Percentiles rank a stretch among this genome's conserved stretches.
Conservation (phyloP, 2,797 vertebrate genomes). For the Chelon labrosus region DNA sequence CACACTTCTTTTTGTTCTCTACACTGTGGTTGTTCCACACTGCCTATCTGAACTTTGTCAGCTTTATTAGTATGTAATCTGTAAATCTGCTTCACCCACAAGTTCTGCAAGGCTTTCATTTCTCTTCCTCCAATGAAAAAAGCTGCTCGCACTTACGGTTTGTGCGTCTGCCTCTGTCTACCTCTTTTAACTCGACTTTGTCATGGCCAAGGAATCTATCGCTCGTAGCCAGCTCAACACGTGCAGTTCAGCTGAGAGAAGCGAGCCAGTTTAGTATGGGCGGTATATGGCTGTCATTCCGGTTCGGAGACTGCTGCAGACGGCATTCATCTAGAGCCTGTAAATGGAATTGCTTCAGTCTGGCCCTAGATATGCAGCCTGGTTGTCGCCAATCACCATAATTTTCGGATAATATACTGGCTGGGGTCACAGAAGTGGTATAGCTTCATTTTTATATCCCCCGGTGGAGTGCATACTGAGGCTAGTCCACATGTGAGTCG, state of each 20-base stretch:
- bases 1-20: background rate
- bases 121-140: slow-evolving; percentile 27
- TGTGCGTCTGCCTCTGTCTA: slow-evolving; percentile 31
- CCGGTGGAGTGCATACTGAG: background rate
- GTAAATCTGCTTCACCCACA: slow-evolving; percentile 30
- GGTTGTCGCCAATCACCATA: slow-evolving; percentile 18
- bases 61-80: slow-evolving; percentile 37
- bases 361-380: slow-evolving; percentile 9
- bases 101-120: slow-evolving; percentile 24
- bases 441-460: slow-evolving; percentile 13
- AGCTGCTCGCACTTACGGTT: slow-evolving; percentile 27
- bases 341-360: slow-evolving; percentile 38
- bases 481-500: slow-evolving; percentile 1
- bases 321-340: slow-evolving; percentile 16
- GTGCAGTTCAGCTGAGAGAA: slow-evolving; percentile 75
- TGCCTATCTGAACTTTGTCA: slow-evolving; percentile 21
- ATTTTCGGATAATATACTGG: slow-evolving; percentile 2
- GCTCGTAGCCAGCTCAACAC: slow-evolving; percentile 67
- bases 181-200: slow-evolving; percentile 56
- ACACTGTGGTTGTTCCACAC: slow-evolving; percentile 5
- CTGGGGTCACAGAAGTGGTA: background rate
- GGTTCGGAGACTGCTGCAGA: slow-evolving; percentile 16
- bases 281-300: slow-evolving; percentile 30
- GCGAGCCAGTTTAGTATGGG: slow-evolving; percentile 33
- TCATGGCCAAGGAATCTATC: slow-evolving; percentile 77